Evolutionary conservation across 2,888 invertebrate genomes (phyloP), one percentile per base, ranked within the genome.

Genomic region (Caenorhabditis panamensis): DNA sequence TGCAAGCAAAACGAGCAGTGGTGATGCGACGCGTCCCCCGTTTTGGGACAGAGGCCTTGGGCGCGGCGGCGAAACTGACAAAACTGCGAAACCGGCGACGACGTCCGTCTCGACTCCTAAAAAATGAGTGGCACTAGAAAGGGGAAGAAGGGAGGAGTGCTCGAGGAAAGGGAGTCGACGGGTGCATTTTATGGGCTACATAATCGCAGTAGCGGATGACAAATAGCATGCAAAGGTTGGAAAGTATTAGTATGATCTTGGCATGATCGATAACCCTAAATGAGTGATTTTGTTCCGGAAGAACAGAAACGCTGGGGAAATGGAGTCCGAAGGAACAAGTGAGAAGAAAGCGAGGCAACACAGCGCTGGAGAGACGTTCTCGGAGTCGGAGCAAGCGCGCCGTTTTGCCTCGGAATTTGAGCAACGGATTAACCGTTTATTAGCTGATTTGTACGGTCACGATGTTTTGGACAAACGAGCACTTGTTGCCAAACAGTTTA

Each of bases 391-490:
- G 62, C 68, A 67, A 75, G 61, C 75, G 61, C 66, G 75, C 66
- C 73, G 61, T 61, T 61, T 47, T 9, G 64, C 41, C 5, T 31
- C 44, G 28, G 13, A 79, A 73, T 79, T 79, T 79, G 79, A 79
- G 73, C 79, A 79, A 80, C 75, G 75, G 80, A 51, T 80, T 80
- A 80, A 59, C 49, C 54, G 49, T 59, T 61, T 75, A 75, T 80
- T 80, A 80, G 80, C 80, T 75, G 69, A 80, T 75, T 80, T 71
- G 69, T 75, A 76, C 75, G 80, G 80, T 80, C 75, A 80, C 80
- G 80, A 80, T 80, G 75, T 75, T 76, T 58, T 64, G 53, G 56
- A 63, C 62, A 67, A 61, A 76, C 54, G 67, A 63, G 73, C 66
- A 66, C 66, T 75, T 76, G 76, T 76, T 76, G 67, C 68, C 76